phyloP scores from a whole-genome alignment of 2,888 invertebrate species.

The Panopea generosa region DNA sequence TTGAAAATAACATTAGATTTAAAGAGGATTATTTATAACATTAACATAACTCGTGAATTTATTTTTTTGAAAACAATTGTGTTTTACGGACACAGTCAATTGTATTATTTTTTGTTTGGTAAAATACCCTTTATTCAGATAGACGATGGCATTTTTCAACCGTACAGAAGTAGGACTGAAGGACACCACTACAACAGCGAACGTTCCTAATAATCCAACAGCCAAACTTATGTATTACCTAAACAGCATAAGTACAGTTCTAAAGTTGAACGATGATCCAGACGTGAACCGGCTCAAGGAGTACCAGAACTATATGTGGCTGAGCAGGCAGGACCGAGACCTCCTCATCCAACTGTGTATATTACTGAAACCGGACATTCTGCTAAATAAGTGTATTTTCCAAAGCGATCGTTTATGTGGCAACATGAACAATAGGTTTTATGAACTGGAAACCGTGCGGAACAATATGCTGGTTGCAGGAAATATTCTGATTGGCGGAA shows the following conservation, averaged over 20 bases:
- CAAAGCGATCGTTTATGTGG: constrained; percentile 50
- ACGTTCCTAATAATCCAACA: constrained; percentile 37
- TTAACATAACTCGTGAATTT: too few species aligned
- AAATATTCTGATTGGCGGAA: constrained; percentile 52
- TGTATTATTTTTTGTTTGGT: too few species aligned
- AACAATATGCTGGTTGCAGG: constrained; percentile 48
- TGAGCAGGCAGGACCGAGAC: constrained; percentile 37
- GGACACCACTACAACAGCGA: constrained; percentile 13
- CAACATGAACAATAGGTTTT: constrained; percentile 46
- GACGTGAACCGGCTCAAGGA: constrained; percentile 41
- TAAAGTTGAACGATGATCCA: constrained; percentile 39
- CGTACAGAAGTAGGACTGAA: constrained; percentile 37
- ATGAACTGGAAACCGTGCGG: constrained; percentile 40
- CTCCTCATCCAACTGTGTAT: constrained; percentile 42
- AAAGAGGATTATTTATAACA: too few species aligned
- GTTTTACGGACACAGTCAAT: too few species aligned
- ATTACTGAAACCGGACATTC: constrained; percentile 41
- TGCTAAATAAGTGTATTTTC: constrained; percentile 54
- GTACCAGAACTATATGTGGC: constrained; percentile 37
- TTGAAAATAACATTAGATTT: too few species aligned
- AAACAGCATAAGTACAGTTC: constrained; percentile 45
- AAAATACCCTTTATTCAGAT: too few species aligned
- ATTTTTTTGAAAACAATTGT: too few species aligned
- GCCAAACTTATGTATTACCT: constrained; percentile 61
- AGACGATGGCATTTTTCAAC: constrained; percentile 35